Percentiles rank a stretch among this genome's conserved stretches.
These are phyloP conservation scores for Aleadryas rufinucha DNA, from an alignment of 2,113 vertebrate genomes.

Conservation along the genomic window DNA sequence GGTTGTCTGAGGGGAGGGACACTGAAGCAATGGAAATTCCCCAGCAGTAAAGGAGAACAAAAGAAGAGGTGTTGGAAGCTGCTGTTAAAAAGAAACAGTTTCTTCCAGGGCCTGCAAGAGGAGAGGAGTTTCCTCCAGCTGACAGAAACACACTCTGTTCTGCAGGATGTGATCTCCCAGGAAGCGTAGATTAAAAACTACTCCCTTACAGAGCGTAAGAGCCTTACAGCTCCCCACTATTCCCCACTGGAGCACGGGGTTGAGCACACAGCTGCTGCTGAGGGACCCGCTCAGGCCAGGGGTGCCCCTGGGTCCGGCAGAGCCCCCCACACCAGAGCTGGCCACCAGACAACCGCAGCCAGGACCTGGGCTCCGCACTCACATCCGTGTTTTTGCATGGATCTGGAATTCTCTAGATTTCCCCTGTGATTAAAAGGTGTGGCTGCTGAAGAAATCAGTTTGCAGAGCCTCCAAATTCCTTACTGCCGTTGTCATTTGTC, in stretches of 20 bases:
- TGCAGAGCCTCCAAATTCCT: constrained; percentile 46
- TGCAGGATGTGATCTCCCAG: fast-evolving
- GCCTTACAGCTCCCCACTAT: neutral
- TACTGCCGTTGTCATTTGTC: constrained; percentile 18
- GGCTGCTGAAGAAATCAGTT: constrained; percentile 51
- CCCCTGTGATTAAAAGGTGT: constrained; percentile 34
- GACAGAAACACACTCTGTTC: neutral
- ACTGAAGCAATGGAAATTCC: constrained; percentile 57
- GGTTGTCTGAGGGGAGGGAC: constrained; percentile 46
- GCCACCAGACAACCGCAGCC: fast-evolving
- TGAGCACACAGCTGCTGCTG: fast-evolving
- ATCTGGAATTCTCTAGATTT: neutral
- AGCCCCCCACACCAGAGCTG: fast-evolving
- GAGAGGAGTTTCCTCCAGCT: neutral
- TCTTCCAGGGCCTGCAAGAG: neutral
- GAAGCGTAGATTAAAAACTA: neutral
- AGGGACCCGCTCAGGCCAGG: neutral
- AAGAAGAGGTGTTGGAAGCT: constrained; percentile 48
- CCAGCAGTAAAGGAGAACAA: constrained; percentile 45
- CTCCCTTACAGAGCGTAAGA: neutral
- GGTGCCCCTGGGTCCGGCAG: fast-evolving
- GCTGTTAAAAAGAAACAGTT: neutral
- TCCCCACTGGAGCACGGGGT: fast-evolving
- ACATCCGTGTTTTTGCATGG: neutral
- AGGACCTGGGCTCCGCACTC: neutral